These are phyloP conservation scores for Dilophus febrilis DNA, from an alignment of 2,888 invertebrate species.

Conservation along the genomic window DNA sequence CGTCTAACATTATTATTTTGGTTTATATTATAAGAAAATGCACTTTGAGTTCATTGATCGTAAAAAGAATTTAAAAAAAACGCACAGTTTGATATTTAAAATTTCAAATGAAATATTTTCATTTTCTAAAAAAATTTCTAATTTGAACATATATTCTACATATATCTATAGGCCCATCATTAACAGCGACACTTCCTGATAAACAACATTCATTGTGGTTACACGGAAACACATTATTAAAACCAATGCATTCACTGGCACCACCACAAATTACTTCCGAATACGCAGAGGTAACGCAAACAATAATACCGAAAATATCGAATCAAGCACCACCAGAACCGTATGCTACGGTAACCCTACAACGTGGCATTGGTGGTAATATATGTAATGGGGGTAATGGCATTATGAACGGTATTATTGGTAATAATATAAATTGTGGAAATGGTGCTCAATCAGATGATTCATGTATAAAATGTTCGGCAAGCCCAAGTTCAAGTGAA, in stretches of 20 bases:
- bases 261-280: conserved; percentile 14
- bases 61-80: too few species aligned
- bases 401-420: too few species aligned
- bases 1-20: too few species aligned
- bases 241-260: conserved; percentile 15
- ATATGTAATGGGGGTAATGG: neutral
- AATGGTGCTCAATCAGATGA: conserved; percentile 36
- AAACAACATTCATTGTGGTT: conserved; percentile 18
- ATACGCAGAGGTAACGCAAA: conserved; percentile 15
- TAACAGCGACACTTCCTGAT: conserved; percentile 15
- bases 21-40: too few species aligned
- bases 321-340: conserved; percentile 16
- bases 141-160: too few species aligned
- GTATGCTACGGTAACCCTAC: conserved; percentile 17
- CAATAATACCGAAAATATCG: conserved; percentile 3
- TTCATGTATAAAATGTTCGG: conserved; percentile 34
- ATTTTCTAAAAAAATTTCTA: too few species aligned
- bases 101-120: too few species aligned
- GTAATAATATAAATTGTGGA: too few species aligned
- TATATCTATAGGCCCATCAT: conserved; percentile 8
- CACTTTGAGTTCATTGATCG: too few species aligned
- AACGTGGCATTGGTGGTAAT: conserved; percentile 7
- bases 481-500: conserved; percentile 37
- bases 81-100: too few species aligned
- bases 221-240: conserved; percentile 16